Conservation (phyloP, 2,888 invertebrate genomes). For the Hedychridium roseum region DNA sequence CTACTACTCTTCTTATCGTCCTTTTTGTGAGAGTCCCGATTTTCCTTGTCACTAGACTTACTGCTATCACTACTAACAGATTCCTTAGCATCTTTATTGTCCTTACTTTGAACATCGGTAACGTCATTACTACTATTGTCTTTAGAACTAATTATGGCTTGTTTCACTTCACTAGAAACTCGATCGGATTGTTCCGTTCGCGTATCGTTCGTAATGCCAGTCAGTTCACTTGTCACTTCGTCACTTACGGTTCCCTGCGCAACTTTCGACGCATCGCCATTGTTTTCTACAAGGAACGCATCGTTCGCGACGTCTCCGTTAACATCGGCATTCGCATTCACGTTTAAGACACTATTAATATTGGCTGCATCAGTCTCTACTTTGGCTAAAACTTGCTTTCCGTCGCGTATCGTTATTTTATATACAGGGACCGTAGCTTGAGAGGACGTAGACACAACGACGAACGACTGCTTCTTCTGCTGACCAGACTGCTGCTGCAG, state of each 20-base stretch:
- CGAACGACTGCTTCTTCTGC: constrained; percentile 46
- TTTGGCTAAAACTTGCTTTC: constrained; percentile 75
- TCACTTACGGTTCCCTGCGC: constrained; percentile 24
- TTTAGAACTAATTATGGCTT: constrained; percentile 46
- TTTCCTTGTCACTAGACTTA: constrained; percentile 67
- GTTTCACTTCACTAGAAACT: constrained; percentile 47
- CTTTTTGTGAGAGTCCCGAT: constrained; percentile 64
- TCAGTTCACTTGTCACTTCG: constrained; percentile 33
- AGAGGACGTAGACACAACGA: constrained; percentile 47
- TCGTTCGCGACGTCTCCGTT: constrained; percentile 41
- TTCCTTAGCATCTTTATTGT: constrained; percentile 43
- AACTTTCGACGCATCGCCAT: constrained; percentile 46
- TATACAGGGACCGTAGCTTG: constrained; percentile 60
- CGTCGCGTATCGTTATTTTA: constrained; percentile 77
- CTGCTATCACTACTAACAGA: constrained; percentile 58
- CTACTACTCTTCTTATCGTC: constrained; percentile 60
- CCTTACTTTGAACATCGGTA: constrained; percentile 35
- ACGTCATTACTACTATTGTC: constrained; percentile 34
- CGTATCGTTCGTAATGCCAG: constrained; percentile 24
- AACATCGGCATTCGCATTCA: constrained; percentile 38
- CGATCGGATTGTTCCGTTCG: constrained; percentile 34
- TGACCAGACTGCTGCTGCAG: constrained; percentile 29
- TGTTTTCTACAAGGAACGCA: constrained; percentile 35
- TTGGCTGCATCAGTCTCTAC: constrained; percentile 61
- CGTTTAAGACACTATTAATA: constrained; percentile 48